A percentile compares a stretch with the other conserved stretches of the same genome.
Evolutionary conservation across 2,888 invertebrate genomes (phyloP).

Genomic region (Buathra laborator): DNA sequence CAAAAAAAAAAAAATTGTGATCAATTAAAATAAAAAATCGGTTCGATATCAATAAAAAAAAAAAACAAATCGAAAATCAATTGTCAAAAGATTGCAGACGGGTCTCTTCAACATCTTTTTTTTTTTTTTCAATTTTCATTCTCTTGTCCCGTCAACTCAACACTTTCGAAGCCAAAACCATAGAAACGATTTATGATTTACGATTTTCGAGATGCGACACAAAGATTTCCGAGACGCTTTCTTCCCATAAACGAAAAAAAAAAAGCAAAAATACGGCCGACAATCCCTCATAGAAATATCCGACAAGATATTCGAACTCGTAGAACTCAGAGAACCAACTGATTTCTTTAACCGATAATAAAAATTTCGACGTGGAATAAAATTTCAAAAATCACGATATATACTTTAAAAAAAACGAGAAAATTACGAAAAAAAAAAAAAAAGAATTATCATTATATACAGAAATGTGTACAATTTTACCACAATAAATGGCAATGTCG

Average conservation of each 20-base stretch:
- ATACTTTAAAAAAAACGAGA: background rate
- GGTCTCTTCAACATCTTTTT: background rate
- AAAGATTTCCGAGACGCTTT: background rate
- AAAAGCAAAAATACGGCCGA: background rate
- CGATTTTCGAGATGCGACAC: background rate
- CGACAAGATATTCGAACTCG: background rate
- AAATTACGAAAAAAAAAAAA: background rate
- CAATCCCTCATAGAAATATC: background rate
- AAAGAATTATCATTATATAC: background rate
- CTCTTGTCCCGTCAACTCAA: background rate
- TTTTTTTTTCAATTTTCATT: background rate
- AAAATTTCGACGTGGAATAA: background rate
- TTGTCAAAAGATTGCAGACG: too few species aligned
- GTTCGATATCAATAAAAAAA: background rate
- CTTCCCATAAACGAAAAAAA: background rate
- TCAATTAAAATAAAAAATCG: background rate
- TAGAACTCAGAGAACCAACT: background rate
- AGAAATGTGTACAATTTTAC: constrained; percentile 11
- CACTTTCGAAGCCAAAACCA: background rate
- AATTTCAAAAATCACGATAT: background rate
- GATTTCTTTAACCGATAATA: background rate
- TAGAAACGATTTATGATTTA: background rate
- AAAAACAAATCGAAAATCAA: background rate
- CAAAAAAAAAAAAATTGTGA: constrained; percentile 1
- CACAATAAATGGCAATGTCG: constrained; percentile 15